A percentile compares a stretch with the other conserved stretches of the same genome.
Conservation (phyloP, 2,888 invertebrate genomes). For the Spilarctia lutea region DNA sequence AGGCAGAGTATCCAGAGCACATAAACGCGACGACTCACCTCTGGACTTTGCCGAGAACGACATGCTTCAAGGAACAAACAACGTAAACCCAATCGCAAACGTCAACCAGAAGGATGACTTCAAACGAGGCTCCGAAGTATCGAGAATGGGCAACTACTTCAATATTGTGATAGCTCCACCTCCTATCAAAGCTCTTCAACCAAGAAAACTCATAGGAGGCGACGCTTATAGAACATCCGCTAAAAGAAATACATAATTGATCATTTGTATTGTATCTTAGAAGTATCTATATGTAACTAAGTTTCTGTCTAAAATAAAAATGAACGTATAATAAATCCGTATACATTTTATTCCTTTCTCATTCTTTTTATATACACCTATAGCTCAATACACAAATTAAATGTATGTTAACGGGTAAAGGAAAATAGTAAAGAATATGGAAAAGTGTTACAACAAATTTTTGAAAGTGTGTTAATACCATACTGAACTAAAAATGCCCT, state of each 20-base stretch:
- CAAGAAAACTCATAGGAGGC: constrained; percentile 70
- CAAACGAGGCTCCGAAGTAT: constrained; percentile 70
- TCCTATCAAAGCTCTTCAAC: constrained; percentile 77
- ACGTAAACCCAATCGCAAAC: constrained; percentile 22
- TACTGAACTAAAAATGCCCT: no score
- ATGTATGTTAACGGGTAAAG: background rate
- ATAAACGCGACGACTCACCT: constrained; percentile 62
- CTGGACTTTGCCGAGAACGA: constrained; percentile 61
- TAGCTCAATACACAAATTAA: background rate
- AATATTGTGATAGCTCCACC: constrained; percentile 83
- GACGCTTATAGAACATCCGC: constrained; percentile 57
- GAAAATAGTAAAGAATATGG: background rate
- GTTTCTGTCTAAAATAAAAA: constrained; percentile 7
- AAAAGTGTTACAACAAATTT: background rate
- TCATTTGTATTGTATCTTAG: background rate
- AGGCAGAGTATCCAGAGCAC: constrained; percentile 49
- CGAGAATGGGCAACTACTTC: constrained; percentile 83
- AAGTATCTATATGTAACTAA: background rate
- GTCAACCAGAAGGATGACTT: constrained; percentile 58
- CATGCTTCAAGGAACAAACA: constrained; percentile 23
- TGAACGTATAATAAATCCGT: background rate
- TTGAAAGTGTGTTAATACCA: background rate
- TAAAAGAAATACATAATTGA: constrained; percentile 57
- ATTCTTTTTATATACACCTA: background rate
- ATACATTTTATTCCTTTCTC: background rate